These are phyloP conservation scores for Ephestia elutella DNA, from an alignment of 1,140 invertebrate species.

Conservation along the genomic window DNA sequence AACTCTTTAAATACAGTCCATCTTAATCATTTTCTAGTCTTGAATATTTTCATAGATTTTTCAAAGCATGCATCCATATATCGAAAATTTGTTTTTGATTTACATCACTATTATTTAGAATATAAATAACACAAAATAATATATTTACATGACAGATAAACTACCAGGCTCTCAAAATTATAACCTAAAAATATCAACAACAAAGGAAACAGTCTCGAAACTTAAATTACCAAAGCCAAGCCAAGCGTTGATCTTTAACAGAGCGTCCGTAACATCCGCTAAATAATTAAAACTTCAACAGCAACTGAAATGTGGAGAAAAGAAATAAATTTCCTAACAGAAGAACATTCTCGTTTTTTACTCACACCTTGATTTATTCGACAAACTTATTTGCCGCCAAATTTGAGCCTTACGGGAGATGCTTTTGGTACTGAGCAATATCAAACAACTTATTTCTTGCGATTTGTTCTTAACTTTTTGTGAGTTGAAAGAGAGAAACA, in stretches of 20 bases:
- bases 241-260: constrained; percentile 43
- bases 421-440: not conserved
- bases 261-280: constrained; percentile 39
- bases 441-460: not conserved
- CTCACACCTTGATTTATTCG: constrained; percentile 48
- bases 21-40: too few relatives aligned
- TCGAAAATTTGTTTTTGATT: too few relatives aligned
- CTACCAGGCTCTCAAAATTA: not conserved
- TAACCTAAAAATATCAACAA: not conserved
- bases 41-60: too few relatives aligned
- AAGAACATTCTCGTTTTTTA: constrained; percentile 56
- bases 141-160: not conserved
- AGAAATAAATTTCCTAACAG: constrained; percentile 61
- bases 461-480: not conserved
- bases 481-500: too few relatives aligned
- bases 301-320: constrained; percentile 53
- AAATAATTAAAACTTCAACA: constrained; percentile 64
- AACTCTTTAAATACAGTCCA: too few relatives aligned
- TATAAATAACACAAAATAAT: too few relatives aligned
- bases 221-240: not conserved
- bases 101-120: too few relatives aligned
- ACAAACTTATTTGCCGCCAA: constrained; percentile 28
- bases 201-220: constrained; percentile 4
- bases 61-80: too few relatives aligned
- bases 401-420: constrained; percentile 14